Base-by-base conservation (phyloP, 2,113 vertebrate species). In the Channa argus region DNA sequence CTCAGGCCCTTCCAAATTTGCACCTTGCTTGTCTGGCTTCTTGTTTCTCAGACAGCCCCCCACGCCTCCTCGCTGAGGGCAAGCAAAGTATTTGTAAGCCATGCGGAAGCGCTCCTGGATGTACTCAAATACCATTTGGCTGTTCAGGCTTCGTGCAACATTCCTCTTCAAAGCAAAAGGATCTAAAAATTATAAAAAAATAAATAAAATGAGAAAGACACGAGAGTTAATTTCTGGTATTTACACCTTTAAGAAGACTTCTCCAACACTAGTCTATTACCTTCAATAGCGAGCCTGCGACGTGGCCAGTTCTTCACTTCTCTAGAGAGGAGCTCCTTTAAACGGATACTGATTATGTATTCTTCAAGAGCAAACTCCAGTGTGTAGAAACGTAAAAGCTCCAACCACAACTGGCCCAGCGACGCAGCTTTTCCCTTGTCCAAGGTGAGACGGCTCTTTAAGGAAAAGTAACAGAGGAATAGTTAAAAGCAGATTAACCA, bases 51-150 rank as follows among this genome's bases (percentile, higher is more conserved):
- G 86, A 6, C 9, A 60, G n/a, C 69, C 41, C 24, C 63, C 63
- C 1, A 89, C 85, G 81, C 90, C 93, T 86, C 89, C 89, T 82
- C 86, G 96, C 90, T 99, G 98, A 63, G 96, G 97, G 86, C 96
- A 96, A 5, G 98, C 98, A 80, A 99, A 99, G 92, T 99, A 99
- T 61, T 95, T 96, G 92, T 99, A 99, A 0, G 98, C 96, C 36
- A 94, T 94, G 59, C 97, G 96, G 90, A 99, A 97, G 65, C 98
- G 95, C 89, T 99, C 98, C 93, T 97, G 95, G 89, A 99, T 95
- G 93, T 99, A 99, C 89, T 99, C 98, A 49, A 97, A 99, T 61
- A 99, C 98, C 97, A 99, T 98, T 88, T 99, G 98, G 93, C 97
- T 99, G 92, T 99, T 99, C 71, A 99, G 93, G 87, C 98, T 99